phyloP scores from a whole-genome alignment of 2,888 invertebrate species.

The Clostera curtula region DNA sequence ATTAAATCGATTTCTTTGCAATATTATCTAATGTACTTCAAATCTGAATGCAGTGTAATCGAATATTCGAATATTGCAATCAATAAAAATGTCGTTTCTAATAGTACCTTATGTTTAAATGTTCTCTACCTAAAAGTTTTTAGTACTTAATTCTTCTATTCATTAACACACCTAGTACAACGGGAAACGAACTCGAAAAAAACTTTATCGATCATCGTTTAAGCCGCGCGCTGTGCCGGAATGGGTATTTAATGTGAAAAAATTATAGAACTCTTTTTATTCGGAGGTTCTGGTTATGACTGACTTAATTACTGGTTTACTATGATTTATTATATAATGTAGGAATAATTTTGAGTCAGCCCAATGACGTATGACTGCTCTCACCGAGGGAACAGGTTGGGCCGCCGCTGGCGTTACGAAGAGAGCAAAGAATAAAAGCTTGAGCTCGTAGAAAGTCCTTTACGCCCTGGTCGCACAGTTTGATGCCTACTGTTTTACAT shows the following conservation, averaged over 20 bases:
- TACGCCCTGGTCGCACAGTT: too few relatives aligned
- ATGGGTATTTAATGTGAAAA: constrained; percentile 73
- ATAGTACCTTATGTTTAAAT: too few relatives aligned
- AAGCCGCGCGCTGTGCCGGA: constrained; percentile 36
- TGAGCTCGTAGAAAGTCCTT: too few relatives aligned
- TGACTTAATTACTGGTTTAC: constrained; percentile 73
- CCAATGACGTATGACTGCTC: constrained; percentile 68
- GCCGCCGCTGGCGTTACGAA: constrained; percentile 59
- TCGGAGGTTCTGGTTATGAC: constrained; percentile 65
- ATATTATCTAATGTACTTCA: too few relatives aligned
- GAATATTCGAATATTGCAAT: too few relatives aligned
- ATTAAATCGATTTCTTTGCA: too few relatives aligned
- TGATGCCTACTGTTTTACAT: too few relatives aligned
- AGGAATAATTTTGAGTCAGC: constrained; percentile 62
- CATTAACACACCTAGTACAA: constrained; percentile 21
- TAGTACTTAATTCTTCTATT: constrained; percentile 19
- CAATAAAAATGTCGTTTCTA: too few relatives aligned
- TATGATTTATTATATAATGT: constrained; percentile 72
- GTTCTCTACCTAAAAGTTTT: too few relatives aligned
- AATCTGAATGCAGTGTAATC: too few relatives aligned
- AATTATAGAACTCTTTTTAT: constrained; percentile 64
- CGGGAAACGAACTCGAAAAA: constrained; percentile 30
- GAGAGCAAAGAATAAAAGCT: constrained; percentile 17
- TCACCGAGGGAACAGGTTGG: constrained; percentile 53
- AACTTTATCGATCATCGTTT: constrained; percentile 56